Conservation (phyloP, 1,140 invertebrate genomes). For the Scaptomyza graminum region DNA sequence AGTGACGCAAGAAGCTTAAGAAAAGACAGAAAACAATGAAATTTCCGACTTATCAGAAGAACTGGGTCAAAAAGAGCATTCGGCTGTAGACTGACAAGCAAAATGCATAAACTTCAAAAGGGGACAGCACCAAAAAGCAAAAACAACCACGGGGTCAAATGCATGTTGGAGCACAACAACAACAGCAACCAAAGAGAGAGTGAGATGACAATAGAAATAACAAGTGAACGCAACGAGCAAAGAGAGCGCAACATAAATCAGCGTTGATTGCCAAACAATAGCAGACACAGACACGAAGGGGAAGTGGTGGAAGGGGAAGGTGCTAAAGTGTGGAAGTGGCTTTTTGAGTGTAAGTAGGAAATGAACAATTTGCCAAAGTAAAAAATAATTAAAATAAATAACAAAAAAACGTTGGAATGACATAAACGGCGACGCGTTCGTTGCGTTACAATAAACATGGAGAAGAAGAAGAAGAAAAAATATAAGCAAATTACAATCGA, state of each 20-base stretch:
- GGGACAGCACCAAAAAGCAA: slow-evolving; percentile 6
- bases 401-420: slow-evolving; percentile 44
- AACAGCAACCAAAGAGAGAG: slow-evolving; percentile 13
- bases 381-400: slow-evolving; percentile 82
- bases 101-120: slow-evolving; percentile 3
- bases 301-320: not conserved
- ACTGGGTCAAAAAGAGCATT: slow-evolving; percentile 30
- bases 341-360: slow-evolving; percentile 62
- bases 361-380: slow-evolving; percentile 78
- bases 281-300: slow-evolving; percentile 17
- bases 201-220: slow-evolving; percentile 3
- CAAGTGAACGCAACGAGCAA: slow-evolving; percentile 34
- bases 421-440: slow-evolving; percentile 31
- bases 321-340: slow-evolving; percentile 4
- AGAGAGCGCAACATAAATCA: slow-evolving; percentile 64
- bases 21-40: slow-evolving; percentile 12
- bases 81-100: not conserved
- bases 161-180: not conserved
- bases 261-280: slow-evolving; percentile 78
- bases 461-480: slow-evolving; percentile 12
- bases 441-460: slow-evolving; percentile 35
- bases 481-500: slow-evolving; percentile 8
- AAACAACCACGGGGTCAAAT: slow-evolving; percentile 6
- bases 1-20: slow-evolving; percentile 10
- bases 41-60: slow-evolving; percentile 29